Base-by-base conservation (phyloP, 2,113 vertebrate species). In the Progne subis region DNA sequence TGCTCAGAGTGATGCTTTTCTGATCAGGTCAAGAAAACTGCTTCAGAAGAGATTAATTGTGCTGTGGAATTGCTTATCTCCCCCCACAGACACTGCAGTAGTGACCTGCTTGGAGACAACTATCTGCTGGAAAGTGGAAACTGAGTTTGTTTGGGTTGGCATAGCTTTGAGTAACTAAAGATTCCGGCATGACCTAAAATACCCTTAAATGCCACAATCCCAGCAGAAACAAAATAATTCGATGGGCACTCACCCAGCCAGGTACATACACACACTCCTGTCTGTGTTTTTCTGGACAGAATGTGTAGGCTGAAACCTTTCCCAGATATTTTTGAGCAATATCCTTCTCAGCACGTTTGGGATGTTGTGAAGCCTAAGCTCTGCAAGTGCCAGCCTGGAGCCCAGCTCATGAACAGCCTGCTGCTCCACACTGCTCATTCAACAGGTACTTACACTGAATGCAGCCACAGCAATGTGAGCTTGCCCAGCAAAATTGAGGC, bases 301-400 rank as follows among this genome's bases (percentile, higher is more conserved):
- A 76, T 67, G 41, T 31, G 31, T 90, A 46, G 24, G 49, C n/a
- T 78, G 52, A 34, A 72, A 52, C 28, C 17, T 74, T 60, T 86
- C 56, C 34, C 39, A 70, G 64, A 65, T 34, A 10, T 32, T 55
- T 78, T 32, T 43, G 44, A 31, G 7, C 24, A 34, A 28, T 28
- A 2, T 44, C 52, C 67, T 91, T 41, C 82, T 52, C 46, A 23
- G n/a, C 28, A 41, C 0, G 1, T 49, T 46, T 0, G 1, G 29
- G 44, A 29, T 47, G 14, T 55, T 34, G 20, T 14, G 29, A 47
- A 18, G 77, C 31, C 20, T 16, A 34, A 47, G 19, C 23, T 63
- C 57, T 57, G 52, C n/a, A 46, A 59, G 56, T 49, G 39, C 12
- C 17, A 18, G 52, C 28, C 3, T 20, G 39, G 64, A 87, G 46